Percentiles rank a stretch among this genome's conserved stretches.
Conservation (phyloP, 1,140 invertebrate species). For the Cydia amplana region DNA sequence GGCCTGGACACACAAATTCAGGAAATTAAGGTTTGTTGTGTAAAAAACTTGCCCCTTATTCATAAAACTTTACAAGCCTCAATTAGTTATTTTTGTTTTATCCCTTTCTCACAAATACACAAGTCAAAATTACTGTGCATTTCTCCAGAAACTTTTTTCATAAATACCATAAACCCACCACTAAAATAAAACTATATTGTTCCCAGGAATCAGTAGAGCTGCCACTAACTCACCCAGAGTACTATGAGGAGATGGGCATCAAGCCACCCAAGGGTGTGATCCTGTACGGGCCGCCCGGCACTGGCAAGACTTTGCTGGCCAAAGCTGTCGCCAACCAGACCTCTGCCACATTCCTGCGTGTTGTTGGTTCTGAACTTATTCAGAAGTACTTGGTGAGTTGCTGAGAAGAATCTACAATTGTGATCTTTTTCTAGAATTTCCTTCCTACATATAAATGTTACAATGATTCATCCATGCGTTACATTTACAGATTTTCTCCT, state of each 20-base stretch:
- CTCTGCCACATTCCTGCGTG: conserved; percentile 98
- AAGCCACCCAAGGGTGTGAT: conserved; percentile 99
- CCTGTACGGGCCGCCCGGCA: conserved; percentile 98
- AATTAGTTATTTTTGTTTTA: too few relatives aligned
- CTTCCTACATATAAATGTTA: too few relatives aligned
- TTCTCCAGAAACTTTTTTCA: too few relatives aligned
- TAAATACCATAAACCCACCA: neutral
- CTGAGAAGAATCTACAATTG: neutral
- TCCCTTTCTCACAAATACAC: too few relatives aligned
- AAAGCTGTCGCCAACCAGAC: conserved; percentile 99
- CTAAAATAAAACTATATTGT: conserved; percentile 2
- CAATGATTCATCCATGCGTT: conserved; percentile 1
- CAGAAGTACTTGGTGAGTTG: conserved; percentile 96
- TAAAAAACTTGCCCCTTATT: too few relatives aligned
- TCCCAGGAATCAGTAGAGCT: conserved; percentile 98
- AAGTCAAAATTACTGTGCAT: too few relatives aligned
- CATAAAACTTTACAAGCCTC: too few relatives aligned
- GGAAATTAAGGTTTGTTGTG: conserved; percentile 84
- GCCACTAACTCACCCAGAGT: conserved; percentile 99
- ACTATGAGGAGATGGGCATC: conserved; percentile 99
- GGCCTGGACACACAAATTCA: conserved; percentile 99
- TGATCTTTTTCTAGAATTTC: too few relatives aligned
- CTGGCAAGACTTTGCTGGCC: conserved; percentile 98
- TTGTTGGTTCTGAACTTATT: conserved; percentile 99
- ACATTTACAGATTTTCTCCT: too few relatives aligned